Evolutionary conservation across 2,888 invertebrate genomes (phyloP), one percentile per base, ranked within the genome.

Genomic region (Brenthis ino): DNA sequence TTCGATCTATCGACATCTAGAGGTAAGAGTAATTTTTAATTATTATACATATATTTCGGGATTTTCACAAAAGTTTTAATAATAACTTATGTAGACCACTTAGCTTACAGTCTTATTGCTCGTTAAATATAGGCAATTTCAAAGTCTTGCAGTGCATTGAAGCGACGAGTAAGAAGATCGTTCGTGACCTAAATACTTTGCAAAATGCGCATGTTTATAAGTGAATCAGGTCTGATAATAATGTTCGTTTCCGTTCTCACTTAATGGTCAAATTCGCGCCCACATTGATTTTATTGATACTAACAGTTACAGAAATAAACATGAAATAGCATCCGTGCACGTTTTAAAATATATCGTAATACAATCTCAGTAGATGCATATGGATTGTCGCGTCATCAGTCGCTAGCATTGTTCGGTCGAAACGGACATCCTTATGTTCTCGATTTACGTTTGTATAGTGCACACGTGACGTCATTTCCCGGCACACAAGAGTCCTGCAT

Each of bases 1-100:
- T 91, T 96, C 72, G 96, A 96, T 75, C 89, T 96, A 71, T 95
- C 93, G 71, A 91, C 92, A 55, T 86, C 89, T 63, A 86, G 85
- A 86, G 88, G 90, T 89, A 82, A 81, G 70, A 43, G 3, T 43
- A 43, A 43, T 6, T 37, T 11, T 43, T 11, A 11, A 43, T 43
- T 43, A 43, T 8, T 8, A 43, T 43, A 11, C 37, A 43, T 43
- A 43, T 43, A 11, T 43, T 43, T 43, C 37, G 37, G 37, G 2
- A 43, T 43, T 43, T 43, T 11, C 37, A 43, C 37, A 11, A 43
- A 43, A 11, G 2, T 43, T 2, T 11, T 43, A 43, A 43, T 8
- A 43, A 4, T 28, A 1, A 11, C 11, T 43, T 43, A 43, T 11
- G 37, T 43, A 43, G 37, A 11, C 11, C 37, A 43, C 28, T 43